Conservation (phyloP, 2,113 vertebrate species). For the Lipophrys pholis region DNA sequence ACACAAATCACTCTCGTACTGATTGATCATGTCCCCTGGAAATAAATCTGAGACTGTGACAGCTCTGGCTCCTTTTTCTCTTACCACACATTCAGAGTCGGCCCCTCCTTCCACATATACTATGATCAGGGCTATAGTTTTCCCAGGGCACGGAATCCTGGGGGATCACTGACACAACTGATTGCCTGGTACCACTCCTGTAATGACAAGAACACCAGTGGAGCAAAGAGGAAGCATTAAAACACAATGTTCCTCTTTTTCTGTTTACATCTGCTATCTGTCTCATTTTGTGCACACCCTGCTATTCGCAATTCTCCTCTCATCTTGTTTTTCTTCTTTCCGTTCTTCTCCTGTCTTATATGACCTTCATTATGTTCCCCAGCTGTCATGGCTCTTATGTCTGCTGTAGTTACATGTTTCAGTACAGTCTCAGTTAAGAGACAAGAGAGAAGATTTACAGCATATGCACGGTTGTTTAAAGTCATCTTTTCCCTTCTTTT, state of each 20-base stretch:
- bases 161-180: constrained; percentile 45
- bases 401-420: neutral
- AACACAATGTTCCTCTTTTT: constrained; percentile 21
- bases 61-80: neutral
- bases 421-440: neutral
- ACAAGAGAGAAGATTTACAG: neutral
- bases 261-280: constrained; percentile 24
- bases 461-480: neutral
- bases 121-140: constrained; percentile 13
- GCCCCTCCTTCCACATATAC: constrained; percentile 23
- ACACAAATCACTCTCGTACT: constrained; percentile 7
- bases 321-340: constrained; percentile 1
- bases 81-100: neutral
- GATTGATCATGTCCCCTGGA: constrained; percentile 20
- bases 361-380: neutral
- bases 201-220: constrained; percentile 40
- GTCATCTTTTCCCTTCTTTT: too few relatives aligned
- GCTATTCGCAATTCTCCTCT: neutral
- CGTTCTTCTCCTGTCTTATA: neutral
- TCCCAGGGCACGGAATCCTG: constrained; percentile 34
- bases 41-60: constrained; percentile 18
- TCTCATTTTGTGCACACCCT: constrained; percentile 16
- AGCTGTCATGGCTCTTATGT: constrained; percentile 2
- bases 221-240: constrained; percentile 12
- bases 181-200: constrained; percentile 31